These are phyloP conservation scores for Crocuta crocuta DNA, from an alignment of 2,113 vertebrate species.

Conservation along the genomic window DNA sequence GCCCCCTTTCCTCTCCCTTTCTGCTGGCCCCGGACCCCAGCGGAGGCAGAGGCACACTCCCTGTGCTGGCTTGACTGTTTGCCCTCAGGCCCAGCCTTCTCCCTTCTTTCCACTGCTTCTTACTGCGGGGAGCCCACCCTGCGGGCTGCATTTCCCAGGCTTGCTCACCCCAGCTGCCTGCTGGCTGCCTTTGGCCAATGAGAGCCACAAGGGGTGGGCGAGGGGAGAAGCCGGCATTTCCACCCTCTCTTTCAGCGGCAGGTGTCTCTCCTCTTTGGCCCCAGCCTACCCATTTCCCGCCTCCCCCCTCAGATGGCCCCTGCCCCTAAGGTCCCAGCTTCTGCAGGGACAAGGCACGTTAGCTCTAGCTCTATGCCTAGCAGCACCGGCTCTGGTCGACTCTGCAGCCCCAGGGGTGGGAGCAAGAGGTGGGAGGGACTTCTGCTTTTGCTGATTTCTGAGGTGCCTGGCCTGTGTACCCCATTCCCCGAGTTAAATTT, in stretches of 20 bases:
- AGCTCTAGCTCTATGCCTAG: neutral
- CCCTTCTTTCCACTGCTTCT: neutral
- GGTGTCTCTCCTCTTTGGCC: neutral
- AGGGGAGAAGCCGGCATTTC: neutral
- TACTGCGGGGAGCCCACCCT: no score
- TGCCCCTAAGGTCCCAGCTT: neutral
- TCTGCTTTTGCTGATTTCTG: neutral
- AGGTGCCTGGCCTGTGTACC: no score
- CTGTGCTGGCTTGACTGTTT: neutral
- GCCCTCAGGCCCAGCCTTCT: neutral
- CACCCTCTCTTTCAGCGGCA: no score
- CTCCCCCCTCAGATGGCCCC: neutral
- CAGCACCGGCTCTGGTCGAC: rapidly evolving
- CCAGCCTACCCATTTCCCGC: neutral
- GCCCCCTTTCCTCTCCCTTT: neutral
- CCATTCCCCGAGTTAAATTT: neutral
- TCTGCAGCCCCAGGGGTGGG: neutral
- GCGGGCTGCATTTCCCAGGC: neutral
- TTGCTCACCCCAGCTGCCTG: neutral
- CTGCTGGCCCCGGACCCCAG: neutral
- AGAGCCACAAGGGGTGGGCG: rapidly evolving
- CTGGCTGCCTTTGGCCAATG: neutral
- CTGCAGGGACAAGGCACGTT: neutral
- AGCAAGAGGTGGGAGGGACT: rapidly evolving
- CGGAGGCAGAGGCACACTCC: neutral